phyloP scores from a whole-genome alignment of 2,797 vertebrate species.

The Chaetophractus vellerosus region DNA sequence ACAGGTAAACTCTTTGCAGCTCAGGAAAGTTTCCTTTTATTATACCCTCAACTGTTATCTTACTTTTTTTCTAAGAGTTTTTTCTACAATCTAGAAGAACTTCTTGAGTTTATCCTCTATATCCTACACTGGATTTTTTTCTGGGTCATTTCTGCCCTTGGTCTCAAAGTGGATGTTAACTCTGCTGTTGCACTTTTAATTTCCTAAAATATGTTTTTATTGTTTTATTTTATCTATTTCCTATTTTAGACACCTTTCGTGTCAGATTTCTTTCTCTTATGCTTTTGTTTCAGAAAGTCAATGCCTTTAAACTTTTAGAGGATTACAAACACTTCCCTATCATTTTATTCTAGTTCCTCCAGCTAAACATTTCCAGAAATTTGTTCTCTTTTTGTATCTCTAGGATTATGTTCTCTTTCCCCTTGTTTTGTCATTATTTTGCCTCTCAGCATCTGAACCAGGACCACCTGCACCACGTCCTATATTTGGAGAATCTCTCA shows the following conservation, averaged over 20 bases:
- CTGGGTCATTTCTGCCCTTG: not conserved
- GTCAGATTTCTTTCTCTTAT: not conserved
- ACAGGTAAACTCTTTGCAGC: not conserved
- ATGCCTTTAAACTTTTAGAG: slow-evolving; percentile 47
- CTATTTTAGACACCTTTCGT: not conserved
- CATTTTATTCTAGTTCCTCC: slow-evolving; percentile 54
- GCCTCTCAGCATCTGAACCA: not conserved
- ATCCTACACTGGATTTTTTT: not conserved
- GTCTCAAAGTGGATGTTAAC: slow-evolving; percentile 12
- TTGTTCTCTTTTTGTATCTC: not conserved
- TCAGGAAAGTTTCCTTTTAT: not conserved
- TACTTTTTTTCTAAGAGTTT: not conserved
- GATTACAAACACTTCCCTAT: not conserved
- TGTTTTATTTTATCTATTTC: not conserved
- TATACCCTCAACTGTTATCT: not conserved
- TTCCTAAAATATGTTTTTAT: slow-evolving; percentile 2
- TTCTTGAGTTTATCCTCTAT: not conserved
- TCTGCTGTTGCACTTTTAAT: slow-evolving; percentile 8
- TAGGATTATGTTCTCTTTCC: not conserved
- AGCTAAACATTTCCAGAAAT: not conserved
- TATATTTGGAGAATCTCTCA: not conserved
- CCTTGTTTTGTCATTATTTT: not conserved
- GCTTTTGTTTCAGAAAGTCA: slow-evolving; percentile 36
- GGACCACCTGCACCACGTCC: not conserved
- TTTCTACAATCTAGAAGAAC: not conserved